A percentile compares a stretch with the other conserved stretches of the same genome.
These are phyloP conservation scores for Danaus melanippus DNA, from an alignment of 1,140 invertebrate species.

Conservation along the genomic window DNA sequence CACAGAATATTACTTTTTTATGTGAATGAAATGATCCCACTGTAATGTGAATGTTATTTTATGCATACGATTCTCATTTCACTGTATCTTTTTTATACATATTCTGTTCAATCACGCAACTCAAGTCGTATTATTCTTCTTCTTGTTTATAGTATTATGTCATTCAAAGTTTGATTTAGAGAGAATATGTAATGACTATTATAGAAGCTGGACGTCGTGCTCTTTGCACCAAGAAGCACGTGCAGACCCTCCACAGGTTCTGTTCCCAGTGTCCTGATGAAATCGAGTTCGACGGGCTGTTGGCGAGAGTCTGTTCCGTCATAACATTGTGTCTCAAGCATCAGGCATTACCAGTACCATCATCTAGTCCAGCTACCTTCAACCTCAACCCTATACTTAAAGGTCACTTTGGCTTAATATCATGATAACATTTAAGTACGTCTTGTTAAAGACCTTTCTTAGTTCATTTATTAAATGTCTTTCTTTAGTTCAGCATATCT, in stretches of 20 bases:
- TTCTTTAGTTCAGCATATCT: no score
- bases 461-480: no score
- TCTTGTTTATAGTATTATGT: conserved; percentile 1
- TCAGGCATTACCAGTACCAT: conserved; percentile 75
- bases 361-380: conserved; percentile 70
- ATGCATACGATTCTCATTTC: no score
- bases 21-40: no score
- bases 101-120: no score
- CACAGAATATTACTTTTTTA: no score
- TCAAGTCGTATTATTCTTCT: background rate
- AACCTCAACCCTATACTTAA: conserved; percentile 66
- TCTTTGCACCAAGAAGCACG: conserved; percentile 75
- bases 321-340: conserved; percentile 78
- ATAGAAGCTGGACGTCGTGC: conserved; percentile 75
- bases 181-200: conserved; percentile 12
- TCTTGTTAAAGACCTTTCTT: no score
- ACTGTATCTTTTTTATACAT: no score
- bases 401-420: conserved; percentile 30
- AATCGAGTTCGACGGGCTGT: conserved; percentile 74
- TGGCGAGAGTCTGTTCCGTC: conserved; percentile 76
- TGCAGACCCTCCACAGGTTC: conserved; percentile 76
- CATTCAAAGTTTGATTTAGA: background rate
- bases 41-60: no score
- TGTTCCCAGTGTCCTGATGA: conserved; percentile 78
- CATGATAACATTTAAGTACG: no score